Conservation (phyloP, 1,140 invertebrate species). For the Paraescarpia echinospica region DNA sequence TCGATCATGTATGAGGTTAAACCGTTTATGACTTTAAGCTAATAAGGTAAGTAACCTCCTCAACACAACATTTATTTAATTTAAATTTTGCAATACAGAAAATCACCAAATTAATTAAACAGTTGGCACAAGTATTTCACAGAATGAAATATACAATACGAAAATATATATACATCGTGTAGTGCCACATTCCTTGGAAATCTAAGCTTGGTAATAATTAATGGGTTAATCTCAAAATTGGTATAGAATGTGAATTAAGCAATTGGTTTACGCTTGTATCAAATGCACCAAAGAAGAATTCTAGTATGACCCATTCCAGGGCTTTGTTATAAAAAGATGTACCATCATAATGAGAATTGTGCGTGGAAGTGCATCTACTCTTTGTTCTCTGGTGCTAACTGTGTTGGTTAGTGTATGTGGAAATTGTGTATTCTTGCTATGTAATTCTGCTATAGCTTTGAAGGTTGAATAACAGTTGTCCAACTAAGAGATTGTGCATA, state of each 20-base stretch:
- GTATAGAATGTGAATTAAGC: no score
- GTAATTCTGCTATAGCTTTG: not conserved
- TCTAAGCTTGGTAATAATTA: no score
- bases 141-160: not conserved
- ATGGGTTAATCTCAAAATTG: no score
- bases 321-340: no score
- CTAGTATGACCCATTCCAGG: no score
- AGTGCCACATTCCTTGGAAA: not conserved
- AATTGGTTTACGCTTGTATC: not conserved
- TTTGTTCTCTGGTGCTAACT: not conserved
- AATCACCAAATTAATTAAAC: not conserved
- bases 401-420: not conserved
- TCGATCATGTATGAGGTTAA: not conserved
- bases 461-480: not conserved
- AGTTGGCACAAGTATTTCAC: not conserved
- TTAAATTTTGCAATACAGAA: not conserved
- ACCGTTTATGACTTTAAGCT: not conserved
- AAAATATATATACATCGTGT: not conserved
- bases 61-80: not conserved
- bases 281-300: no score
- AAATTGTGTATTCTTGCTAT: not conserved
- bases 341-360: not conserved
- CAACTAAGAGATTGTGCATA: not conserved
- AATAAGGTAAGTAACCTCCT: not conserved
- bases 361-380: not conserved